A percentile compares a stretch with the other conserved stretches of the same genome.
Evolutionary conservation across 2,888 invertebrate species (phyloP).

Genomic region (Drymonia ruficornis): DNA sequence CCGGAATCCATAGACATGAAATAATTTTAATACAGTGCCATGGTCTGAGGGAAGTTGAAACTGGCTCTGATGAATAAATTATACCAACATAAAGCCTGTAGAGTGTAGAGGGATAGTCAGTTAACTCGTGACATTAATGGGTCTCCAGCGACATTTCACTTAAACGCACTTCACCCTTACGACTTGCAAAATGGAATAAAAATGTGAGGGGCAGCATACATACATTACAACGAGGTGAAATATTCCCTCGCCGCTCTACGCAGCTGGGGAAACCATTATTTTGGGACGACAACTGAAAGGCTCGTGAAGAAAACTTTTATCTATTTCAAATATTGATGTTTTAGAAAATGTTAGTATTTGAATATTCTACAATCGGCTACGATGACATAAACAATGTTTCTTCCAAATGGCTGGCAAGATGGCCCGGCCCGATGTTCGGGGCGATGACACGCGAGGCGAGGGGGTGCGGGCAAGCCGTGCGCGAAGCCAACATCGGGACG

Average conservation of each 20-base stretch:
- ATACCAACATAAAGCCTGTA: not conserved
- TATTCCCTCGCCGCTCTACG: not conserved
- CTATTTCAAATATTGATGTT: not conserved
- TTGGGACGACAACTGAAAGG: not conserved
- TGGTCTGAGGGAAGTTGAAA: too few species aligned
- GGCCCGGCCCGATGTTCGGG: not conserved
- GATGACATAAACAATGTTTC: not conserved
- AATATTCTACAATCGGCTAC: not conserved
- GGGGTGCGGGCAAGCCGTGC: constrained; percentile 7
- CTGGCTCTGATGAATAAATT: too few species aligned
- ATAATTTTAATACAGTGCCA: too few species aligned
- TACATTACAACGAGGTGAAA: not conserved
- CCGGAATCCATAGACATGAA: too few species aligned
- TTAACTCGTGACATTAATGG: constrained; percentile 3
- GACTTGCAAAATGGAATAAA: constrained; percentile 2
- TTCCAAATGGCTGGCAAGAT: not conserved
- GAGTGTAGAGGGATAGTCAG: not conserved
- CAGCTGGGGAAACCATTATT: not conserved
- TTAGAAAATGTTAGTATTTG: not conserved
- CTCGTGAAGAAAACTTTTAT: not conserved
- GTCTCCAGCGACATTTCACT: constrained; percentile 5
- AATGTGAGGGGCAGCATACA: not conserved
- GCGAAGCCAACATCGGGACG: constrained; percentile 1
- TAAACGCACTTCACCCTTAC: not conserved
- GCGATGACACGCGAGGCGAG: constrained; percentile 1